Evolutionary conservation across 2,888 invertebrate species (phyloP), one percentile per base, ranked within the genome.

Genomic region (Parascotia fuliginaria): DNA sequence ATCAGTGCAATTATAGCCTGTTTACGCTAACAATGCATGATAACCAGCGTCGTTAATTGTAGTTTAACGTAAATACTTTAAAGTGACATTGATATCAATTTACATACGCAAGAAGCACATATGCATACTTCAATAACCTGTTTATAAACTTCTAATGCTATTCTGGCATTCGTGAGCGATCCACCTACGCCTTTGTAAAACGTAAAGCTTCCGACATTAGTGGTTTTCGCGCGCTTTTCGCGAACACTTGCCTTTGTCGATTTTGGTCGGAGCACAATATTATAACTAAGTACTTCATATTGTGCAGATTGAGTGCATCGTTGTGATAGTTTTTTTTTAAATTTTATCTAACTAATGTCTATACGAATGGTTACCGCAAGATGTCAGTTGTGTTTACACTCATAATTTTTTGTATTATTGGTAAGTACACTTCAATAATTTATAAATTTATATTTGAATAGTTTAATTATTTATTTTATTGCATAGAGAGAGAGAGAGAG

Each of bases 151-250:
- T 65, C 53, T 63, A 57, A 68, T 77, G 56, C 63, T 76, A 70
- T 74, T 77, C 75, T 79, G 77, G 76, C 76, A 72, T 65, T 59
- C 48, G 70, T 65, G 67, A 69, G 65, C 50, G 66, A 60, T 71
- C 75, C 70, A 62, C 82, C 81, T 74, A 80, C 85, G 75, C 65
- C 55, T 46, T 59, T 56, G 58, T 54, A 50, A 19, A 44, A 59
- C 60, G 46, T 49, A 52, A 61, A 75, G 73, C 73, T 78, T 75
- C 70, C 70, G 70, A 67, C 70, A 67, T 59, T 74, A 83, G 85
- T 87, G 68, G 68, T 77, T 83, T 80, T 81, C 77, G 80, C 77
- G 85, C 81, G 79, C 79, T 85, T 88, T 87, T 81, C 81, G 77
- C 71, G 77, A 72, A 59, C 82, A 74, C 81, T 79, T 78, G 79